Base-by-base conservation (phyloP, 2,888 invertebrate species). In the Parascotia fuliginaria region DNA sequence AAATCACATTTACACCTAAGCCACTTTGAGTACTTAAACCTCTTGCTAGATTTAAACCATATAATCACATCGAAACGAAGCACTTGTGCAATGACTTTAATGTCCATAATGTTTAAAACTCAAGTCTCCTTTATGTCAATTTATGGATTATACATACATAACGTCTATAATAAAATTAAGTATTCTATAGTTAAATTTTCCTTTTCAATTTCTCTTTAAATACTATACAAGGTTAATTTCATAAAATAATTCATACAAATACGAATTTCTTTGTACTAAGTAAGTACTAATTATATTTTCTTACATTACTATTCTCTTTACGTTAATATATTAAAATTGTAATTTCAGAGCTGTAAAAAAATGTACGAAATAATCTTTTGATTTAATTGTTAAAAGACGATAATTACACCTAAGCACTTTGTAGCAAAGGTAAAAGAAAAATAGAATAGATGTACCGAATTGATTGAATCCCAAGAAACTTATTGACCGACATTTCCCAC, bases 251-350 rank as follows among this genome's bases (percentile, higher is more conserved):
- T 40, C 42, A 7, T 50, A 9, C 3, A 7, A 9, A 13, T 11
- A 19, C 22, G 15, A 41, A 37, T 48, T 43, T 47, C 36, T 43
- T 36, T 6, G 3, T 5, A 9, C 4, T n/a, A 36, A 43, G 27
- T 47, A 14, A 11, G 19, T 22, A 14, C 13, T 60, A 60, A 60
- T 65, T 61, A 46, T 19, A 31, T 41, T 46, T 37, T 15, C 7
- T 33, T 28, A 45, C 34, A 54, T 49, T 54, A 54, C 49, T 62
- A 49, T 45, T 54, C 22, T 36, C 46, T 51, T 42, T 24, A 51
- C 0, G 12, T 24, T 29, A 47, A 24, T 45, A 29, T 29, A 13
- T 34, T 37, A 27, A 7, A 32, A n/a, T 31, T 16, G 15, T 36
- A 14, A 16, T 42, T 52, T 22, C 7, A 37, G n/a, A n/a, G n/a